A percentile compares a stretch with the other conserved stretches of the same genome.
Conservation (phyloP, 2,797 vertebrate species). For the Netta rufina region DNA sequence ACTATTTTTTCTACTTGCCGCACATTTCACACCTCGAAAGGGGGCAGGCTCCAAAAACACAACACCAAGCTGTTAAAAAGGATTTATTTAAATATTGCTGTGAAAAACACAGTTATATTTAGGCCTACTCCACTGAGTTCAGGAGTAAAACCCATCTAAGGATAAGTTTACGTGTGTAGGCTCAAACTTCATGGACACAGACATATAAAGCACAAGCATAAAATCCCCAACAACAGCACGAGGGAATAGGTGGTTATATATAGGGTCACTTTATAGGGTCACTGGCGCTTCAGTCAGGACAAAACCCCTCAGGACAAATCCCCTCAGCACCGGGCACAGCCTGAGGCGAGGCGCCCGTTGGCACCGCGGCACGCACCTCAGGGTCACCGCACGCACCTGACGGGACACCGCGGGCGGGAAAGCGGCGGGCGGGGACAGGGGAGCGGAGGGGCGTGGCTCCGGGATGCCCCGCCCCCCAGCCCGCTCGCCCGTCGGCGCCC, state of each 20-base stretch:
- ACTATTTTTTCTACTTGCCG: fast-evolving
- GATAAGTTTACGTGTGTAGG: fast-evolving
- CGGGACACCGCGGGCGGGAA: not conserved
- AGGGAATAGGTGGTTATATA: fast-evolving
- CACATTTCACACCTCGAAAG: fast-evolving
- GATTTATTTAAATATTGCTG: no score
- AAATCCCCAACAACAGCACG: fast-evolving
- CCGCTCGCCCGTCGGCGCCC: no score
- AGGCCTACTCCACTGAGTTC: fast-evolving
- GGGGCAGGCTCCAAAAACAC: no score
- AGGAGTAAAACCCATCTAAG: fast-evolving
- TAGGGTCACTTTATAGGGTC: fast-evolving
- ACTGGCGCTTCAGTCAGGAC: fast-evolving
- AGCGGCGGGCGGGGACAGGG: not conserved
- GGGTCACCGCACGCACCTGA: not conserved
- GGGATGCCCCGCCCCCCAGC: fast-evolving
- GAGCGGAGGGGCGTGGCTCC: not conserved
- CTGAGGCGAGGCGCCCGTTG: fast-evolving
- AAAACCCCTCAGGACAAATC: not conserved
- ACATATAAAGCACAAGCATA: fast-evolving
- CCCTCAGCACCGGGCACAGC: fast-evolving
- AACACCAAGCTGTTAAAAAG: no score
- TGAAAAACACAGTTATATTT: fast-evolving
- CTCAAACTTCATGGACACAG: fast-evolving
- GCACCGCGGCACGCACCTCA: no score